phyloP scores from a whole-genome alignment of 2,113 vertebrate species.

The Platanista minor region DNA sequence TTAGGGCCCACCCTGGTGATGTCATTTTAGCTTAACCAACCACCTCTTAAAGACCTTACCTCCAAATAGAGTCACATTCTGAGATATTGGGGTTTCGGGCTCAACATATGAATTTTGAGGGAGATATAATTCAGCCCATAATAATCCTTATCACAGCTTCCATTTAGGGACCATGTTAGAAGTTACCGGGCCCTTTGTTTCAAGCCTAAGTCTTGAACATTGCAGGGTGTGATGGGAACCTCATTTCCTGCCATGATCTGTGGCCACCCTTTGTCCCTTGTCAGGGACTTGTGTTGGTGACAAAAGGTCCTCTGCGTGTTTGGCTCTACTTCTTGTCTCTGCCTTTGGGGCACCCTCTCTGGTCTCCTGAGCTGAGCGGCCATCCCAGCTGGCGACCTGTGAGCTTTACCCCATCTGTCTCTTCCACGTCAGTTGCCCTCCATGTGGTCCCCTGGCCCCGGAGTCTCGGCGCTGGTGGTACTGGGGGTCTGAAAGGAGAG shows the following conservation, averaged over 20 bases:
- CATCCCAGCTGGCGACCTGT: background rate
- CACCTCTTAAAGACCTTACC: background rate
- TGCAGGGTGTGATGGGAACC: too few species aligned
- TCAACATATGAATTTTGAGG: background rate
- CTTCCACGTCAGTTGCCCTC: background rate
- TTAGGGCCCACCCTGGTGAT: background rate
- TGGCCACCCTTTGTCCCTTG: background rate
- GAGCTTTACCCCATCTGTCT: background rate
- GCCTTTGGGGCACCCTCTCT: background rate
- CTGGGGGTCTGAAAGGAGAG: background rate
- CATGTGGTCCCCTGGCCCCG: background rate
- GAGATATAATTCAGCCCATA: background rate
- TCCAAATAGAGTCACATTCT: background rate
- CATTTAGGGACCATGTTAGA: background rate
- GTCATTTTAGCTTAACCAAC: background rate
- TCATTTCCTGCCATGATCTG: fast-evolving
- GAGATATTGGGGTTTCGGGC: background rate
- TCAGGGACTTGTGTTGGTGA: background rate
- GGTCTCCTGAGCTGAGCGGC: background rate
- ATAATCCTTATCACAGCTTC: background rate
- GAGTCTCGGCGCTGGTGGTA: background rate
- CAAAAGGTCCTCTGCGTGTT: background rate
- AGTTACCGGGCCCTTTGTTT: background rate
- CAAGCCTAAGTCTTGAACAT: background rate
- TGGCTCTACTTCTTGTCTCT: background rate